A percentile compares a stretch with the other conserved stretches of the same genome.
These are phyloP conservation scores for Bicyclus anynana DNA, from an alignment of 1,140 invertebrate genomes.

Conservation along the genomic window DNA sequence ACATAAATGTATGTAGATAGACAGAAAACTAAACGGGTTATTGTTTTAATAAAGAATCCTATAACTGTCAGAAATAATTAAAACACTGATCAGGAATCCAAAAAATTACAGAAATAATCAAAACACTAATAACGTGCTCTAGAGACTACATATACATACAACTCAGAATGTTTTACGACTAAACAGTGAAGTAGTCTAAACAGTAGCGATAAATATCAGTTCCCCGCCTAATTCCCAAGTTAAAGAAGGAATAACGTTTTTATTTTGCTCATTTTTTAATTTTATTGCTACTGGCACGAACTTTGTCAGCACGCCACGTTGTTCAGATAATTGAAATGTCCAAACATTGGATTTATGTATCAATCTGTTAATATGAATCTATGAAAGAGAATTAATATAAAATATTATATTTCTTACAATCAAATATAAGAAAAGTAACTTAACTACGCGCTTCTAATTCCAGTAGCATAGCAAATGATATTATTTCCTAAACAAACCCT, in stretches of 20 bases:
- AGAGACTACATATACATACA: background rate
- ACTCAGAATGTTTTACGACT: background rate
- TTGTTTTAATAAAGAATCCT: no score
- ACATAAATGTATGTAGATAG: no score
- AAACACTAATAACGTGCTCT: no score
- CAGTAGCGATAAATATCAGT: constrained; percentile 17
- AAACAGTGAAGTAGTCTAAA: background rate
- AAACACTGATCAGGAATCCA: no score
- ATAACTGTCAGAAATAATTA: no score
- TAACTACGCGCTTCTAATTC: background rate
- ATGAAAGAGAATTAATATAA: constrained; percentile 34
- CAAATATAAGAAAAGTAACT: background rate
- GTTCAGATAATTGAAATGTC: constrained; percentile 71
- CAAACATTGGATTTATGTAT: constrained; percentile 68
- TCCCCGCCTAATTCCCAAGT: constrained; percentile 13
- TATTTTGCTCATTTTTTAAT: constrained; percentile 49
- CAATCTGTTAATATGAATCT: constrained; percentile 47
- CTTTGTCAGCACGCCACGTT: constrained; percentile 66
- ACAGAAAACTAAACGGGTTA: no score
- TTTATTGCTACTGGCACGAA: constrained; percentile 71
- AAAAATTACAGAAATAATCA: no score
- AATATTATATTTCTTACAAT: background rate
- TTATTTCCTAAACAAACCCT: constrained; percentile 9
- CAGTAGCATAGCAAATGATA: constrained; percentile 1
- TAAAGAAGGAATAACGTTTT: constrained; percentile 31